Percentiles rank a stretch among this genome's conserved stretches.
Evolutionary conservation across 1,140 invertebrate genomes (phyloP).

Genomic region (Drosophila persimilis): DNA sequence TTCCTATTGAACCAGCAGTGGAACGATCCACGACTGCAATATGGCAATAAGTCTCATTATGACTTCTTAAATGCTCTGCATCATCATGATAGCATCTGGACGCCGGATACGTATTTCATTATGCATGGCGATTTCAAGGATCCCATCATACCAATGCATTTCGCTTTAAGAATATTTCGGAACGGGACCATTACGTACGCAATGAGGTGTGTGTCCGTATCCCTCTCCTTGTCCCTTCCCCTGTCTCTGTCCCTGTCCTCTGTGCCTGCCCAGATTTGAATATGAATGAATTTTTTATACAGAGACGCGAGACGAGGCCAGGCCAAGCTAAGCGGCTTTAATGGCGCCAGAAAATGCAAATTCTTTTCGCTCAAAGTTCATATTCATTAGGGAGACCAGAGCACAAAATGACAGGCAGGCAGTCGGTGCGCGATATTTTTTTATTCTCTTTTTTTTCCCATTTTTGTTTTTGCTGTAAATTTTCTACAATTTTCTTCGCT

Average conservation of each 20-base stretch:
- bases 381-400: conserved; percentile 43
- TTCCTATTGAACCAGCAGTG: conserved; percentile 95
- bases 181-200: conserved; percentile 96
- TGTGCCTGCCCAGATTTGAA: conserved; percentile 47
- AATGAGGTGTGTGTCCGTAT: conserved; percentile 87
- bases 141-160: conserved; percentile 94
- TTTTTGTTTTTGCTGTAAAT: conserved; percentile 11
- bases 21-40: conserved; percentile 93
- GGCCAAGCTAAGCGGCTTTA: conserved; percentile 44
- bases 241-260: not conserved
- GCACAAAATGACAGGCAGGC: conserved; percentile 30
- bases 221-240: not conserved
- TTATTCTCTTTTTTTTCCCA: conserved; percentile 10
- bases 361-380: conserved; percentile 48
- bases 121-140: conserved; percentile 97
- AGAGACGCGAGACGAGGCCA: conserved; percentile 26
- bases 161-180: conserved; percentile 93
- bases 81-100: conserved; percentile 94
- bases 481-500: conserved; percentile 29
- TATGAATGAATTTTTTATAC: conserved; percentile 66
- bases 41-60: conserved; percentile 92
- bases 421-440: conserved; percentile 43
- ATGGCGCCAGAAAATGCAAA: conserved; percentile 57
- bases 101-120: conserved; percentile 97
- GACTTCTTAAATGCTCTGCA: conserved; percentile 95